A percentile compares a stretch with the other conserved stretches of the same genome.
These are phyloP conservation scores for Remorina albescens DNA, from an alignment of 2,797 vertebrate species.

Conservation along the genomic window DNA sequence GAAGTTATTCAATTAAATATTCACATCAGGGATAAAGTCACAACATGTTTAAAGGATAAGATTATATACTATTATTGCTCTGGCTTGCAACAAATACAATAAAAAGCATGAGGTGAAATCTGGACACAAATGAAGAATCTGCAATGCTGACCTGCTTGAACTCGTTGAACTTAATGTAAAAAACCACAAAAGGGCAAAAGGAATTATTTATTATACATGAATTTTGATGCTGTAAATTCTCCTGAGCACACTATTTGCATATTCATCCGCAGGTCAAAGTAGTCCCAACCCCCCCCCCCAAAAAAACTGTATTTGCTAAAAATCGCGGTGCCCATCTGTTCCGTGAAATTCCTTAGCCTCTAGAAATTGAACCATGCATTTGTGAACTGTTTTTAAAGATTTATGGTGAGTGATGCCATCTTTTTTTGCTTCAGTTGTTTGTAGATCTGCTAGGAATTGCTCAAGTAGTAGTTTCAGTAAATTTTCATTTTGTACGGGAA, in stretches of 20 bases:
- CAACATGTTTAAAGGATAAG: conserved; percentile 1
- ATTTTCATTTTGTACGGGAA: neutral
- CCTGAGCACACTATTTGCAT: neutral
- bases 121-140: neutral
- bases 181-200: neutral
- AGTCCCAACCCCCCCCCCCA: neutral
- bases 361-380: neutral
- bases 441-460: neutral
- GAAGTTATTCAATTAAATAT: conserved; percentile 18
- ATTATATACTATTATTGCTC: neutral
- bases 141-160: neutral
- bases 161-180: neutral
- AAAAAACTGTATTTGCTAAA: neutral
- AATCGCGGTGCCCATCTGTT: neutral
- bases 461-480: neutral
- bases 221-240: neutral
- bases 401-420: neutral
- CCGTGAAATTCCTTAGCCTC: neutral
- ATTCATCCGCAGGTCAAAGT: neutral
- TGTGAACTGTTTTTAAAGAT: no score
- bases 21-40: neutral
- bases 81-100: neutral
- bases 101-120: neutral
- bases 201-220: neutral
- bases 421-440: no score